Evolutionary conservation across 2,888 invertebrate genomes (phyloP), one percentile per base, ranked within the genome.

Genomic region (Dryocosmus kuriphilus): DNA sequence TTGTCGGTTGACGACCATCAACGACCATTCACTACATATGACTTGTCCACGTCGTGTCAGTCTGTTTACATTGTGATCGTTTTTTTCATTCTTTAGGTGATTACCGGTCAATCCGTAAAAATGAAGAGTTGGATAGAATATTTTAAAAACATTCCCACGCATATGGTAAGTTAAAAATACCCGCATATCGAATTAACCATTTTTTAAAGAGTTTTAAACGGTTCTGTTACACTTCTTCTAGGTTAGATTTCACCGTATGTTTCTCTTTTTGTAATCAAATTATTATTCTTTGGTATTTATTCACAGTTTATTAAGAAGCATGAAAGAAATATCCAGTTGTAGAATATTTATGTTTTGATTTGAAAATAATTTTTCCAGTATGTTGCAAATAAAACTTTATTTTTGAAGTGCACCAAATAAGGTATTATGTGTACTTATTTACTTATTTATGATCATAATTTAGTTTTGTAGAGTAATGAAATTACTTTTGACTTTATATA

Each of bases 121-220:
- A 90, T 90, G 90, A 86, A 81, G 76, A 81, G 87, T 9, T 86
- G 89, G 80, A 65, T 88, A 57, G 87, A 90, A 76, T 88, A 89
- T 76, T 86, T 90, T 19, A 87, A 88, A 78, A 88, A 88, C 7
- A 88, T 90, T n/a, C 90, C 90, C 3, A 88, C 88, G 19, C 88
- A 90, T 76, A 90, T 91, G 89, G 91, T 90, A 78, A 87, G 85
- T 82, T 46, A 24, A 46, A 24, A n/a, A 24, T 0, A 60, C 9
- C 19, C 30, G 0, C 11, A 6, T 5, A 30, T 4, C 30, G 0
- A 71, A 51, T 46, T 51, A 27, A 71, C n/a, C 1, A 30, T 30
- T 30, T 27, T 51, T 71, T 27, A 6, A 57, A 9, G n/a, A 11
- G 1, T 27, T 19, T 51, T 27, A 1, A 11, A 30, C 6, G 19